Evolutionary conservation across 2,113 vertebrate genomes (phyloP).

Genomic region (Coryphaenoides rupestris): DNA sequence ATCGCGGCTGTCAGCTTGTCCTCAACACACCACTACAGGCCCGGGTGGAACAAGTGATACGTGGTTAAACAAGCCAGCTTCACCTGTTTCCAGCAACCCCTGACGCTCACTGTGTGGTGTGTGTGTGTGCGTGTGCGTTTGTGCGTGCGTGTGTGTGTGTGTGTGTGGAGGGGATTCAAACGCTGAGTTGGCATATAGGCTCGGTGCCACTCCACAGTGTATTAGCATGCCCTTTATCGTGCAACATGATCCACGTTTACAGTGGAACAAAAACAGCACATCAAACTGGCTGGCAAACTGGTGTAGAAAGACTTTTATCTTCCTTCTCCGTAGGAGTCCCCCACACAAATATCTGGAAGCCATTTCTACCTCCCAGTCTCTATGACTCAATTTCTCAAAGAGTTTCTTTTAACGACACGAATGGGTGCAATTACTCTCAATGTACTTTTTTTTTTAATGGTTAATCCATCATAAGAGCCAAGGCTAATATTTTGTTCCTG

Average conservation of each 20-base stretch:
- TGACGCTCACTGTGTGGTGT: slow-evolving; percentile 36
- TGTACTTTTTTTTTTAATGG: no score
- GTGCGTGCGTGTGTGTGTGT: no score
- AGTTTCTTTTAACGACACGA: neutral
- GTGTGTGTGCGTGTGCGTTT: no score
- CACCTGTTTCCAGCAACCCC: slow-evolving; percentile 70
- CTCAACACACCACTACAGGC: slow-evolving; percentile 26
- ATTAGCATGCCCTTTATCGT: slow-evolving; percentile 34
- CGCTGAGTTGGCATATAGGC: slow-evolving; percentile 57
- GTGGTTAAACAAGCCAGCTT: slow-evolving; percentile 45
- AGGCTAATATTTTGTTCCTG: no score
- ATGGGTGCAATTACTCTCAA: no score
- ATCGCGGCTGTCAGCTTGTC: slow-evolving; percentile 18
- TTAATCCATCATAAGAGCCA: no score
- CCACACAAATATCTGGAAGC: slow-evolving; percentile 64
- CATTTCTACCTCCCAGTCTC: slow-evolving; percentile 49
- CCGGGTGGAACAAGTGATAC: slow-evolving; percentile 51
- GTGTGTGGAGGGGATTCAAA: slow-evolving; percentile 22
- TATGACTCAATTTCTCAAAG: slow-evolving; percentile 41
- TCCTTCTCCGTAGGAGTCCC: slow-evolving; percentile 63
- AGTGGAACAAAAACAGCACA: slow-evolving; percentile 37
- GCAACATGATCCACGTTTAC: slow-evolving; percentile 27
- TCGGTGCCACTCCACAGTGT: slow-evolving; percentile 33
- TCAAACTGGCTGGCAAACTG: slow-evolving; percentile 47
- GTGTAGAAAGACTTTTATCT: slow-evolving; percentile 52